Conservation (phyloP, 2,113 vertebrate genomes). For the Rhinoderma darwinii region DNA sequence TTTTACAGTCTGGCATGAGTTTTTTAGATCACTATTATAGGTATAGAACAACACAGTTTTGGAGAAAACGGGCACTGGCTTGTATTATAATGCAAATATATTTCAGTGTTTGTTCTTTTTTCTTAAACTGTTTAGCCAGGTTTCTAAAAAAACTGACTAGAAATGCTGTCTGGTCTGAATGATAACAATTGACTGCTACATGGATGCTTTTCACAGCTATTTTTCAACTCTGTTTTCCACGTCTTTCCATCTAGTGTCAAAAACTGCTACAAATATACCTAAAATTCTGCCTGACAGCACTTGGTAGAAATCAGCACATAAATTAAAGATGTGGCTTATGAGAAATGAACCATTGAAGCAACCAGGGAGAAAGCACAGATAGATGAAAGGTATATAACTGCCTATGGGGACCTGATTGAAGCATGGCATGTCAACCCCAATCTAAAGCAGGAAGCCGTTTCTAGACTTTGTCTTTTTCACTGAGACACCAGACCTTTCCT, state of each 20-base stretch:
- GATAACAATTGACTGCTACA: slow-evolving; percentile 2
- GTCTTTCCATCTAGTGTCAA: slow-evolving; percentile 17
- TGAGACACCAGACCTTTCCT: slow-evolving; percentile 8
- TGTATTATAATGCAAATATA: not conserved
- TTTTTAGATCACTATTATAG: too few relatives aligned
- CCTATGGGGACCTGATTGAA: slow-evolving; percentile 52
- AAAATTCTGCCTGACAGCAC: slow-evolving; percentile 46
- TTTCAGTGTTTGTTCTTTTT: not conserved
- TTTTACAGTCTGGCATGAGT: too few relatives aligned
- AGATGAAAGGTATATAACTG: slow-evolving; percentile 57
- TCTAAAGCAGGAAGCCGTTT: slow-evolving; percentile 9
- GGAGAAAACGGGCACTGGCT: too few relatives aligned
- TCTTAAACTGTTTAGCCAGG: not conserved
- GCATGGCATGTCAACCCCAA: slow-evolving; percentile 38
- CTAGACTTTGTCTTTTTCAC: slow-evolving; percentile 39
- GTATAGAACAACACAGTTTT: too few relatives aligned
- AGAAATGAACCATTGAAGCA: slow-evolving; percentile 51
- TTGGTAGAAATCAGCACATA: slow-evolving; percentile 41
- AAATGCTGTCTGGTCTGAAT: not conserved
- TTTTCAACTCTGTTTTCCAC: not conserved
- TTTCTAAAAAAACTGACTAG: not conserved
- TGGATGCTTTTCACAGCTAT: not conserved
- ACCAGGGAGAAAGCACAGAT: slow-evolving; percentile 48
- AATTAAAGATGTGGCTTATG: slow-evolving; percentile 38
- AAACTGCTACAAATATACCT: slow-evolving; percentile 25